Conservation (phyloP, 2,888 invertebrate genomes). For the Papilio elwesi region DNA sequence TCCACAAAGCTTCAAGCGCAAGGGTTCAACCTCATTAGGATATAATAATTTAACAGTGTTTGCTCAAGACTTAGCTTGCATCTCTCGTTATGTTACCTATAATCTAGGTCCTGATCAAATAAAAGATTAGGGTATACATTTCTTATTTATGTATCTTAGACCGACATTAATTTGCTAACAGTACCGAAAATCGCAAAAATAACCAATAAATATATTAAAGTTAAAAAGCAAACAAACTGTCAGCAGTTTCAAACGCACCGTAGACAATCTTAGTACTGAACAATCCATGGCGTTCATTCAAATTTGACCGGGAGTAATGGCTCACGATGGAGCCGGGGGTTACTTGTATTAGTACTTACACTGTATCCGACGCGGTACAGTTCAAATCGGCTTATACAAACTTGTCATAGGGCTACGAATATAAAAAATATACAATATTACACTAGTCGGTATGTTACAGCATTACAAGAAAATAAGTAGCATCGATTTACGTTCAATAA, state of each 20-base stretch:
- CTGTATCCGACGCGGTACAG: conserved; percentile 44
- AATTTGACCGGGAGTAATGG: conserved; percentile 56
- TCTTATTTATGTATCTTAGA: too few species aligned
- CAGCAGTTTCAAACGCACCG: conserved; percentile 44
- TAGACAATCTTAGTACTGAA: conserved; percentile 51
- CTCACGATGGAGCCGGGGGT: conserved; percentile 46
- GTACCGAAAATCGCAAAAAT: neutral
- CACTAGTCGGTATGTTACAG: conserved; percentile 41
- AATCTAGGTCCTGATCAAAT: too few species aligned
- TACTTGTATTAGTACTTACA: conserved; percentile 46
- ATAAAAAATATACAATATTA: conserved; percentile 44
- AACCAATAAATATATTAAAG: neutral
- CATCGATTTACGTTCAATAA: conserved; percentile 31
- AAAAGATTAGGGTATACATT: neutral
- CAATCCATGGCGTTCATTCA: conserved; percentile 52
- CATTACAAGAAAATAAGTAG: conserved; percentile 39
- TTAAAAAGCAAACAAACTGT: conserved; percentile 29
- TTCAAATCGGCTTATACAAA: conserved; percentile 50
- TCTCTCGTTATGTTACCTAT: too few species aligned
- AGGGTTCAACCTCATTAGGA: too few species aligned
- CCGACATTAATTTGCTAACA: neutral
- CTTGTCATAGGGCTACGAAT: conserved; percentile 49
- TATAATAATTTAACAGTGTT: too few species aligned
- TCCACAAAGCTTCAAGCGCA: too few species aligned
- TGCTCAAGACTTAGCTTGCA: too few species aligned